These are phyloP conservation scores for Cyclargus thomasi DNA, from an alignment of 1,140 invertebrate species.

Conservation along the genomic window DNA sequence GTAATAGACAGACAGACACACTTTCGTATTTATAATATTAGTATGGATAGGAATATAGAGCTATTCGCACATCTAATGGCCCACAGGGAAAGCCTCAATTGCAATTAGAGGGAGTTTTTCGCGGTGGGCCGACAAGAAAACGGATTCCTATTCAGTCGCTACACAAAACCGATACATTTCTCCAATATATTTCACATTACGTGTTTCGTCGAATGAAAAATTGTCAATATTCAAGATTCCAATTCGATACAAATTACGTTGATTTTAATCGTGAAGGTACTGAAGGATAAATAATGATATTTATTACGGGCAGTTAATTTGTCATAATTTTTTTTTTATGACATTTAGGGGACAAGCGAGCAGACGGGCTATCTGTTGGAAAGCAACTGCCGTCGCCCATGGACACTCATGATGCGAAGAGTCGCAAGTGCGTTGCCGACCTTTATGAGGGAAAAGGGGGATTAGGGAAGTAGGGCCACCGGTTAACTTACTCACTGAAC, in stretches of 20 bases:
- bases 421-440: no score
- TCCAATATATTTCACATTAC: neutral
- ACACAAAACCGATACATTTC: constrained; percentile 2
- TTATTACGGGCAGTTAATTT: neutral
- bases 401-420: no score
- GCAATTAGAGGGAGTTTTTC: constrained; percentile 6
- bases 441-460: no score
- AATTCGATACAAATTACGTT: neutral
- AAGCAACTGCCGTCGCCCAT: no score
- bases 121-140: neutral
- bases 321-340: no score
- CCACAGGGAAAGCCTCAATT: neutral
- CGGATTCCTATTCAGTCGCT: neutral
- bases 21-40: no score
- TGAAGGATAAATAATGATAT: neutral
- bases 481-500: no score
- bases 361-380: no score
- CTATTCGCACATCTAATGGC: neutral
- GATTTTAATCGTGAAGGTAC: neutral
- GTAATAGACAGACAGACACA: no score
- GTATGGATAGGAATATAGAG: neutral
- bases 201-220: constrained; percentile 2
- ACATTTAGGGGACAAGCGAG: no score
- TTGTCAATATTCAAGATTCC: neutral
- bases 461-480: no score